Percentiles rank a stretch among this genome's conserved stretches.
These are phyloP conservation scores for Syngnathus scovelli DNA, from an alignment of 2,113 vertebrate species.

Conservation along the genomic window DNA sequence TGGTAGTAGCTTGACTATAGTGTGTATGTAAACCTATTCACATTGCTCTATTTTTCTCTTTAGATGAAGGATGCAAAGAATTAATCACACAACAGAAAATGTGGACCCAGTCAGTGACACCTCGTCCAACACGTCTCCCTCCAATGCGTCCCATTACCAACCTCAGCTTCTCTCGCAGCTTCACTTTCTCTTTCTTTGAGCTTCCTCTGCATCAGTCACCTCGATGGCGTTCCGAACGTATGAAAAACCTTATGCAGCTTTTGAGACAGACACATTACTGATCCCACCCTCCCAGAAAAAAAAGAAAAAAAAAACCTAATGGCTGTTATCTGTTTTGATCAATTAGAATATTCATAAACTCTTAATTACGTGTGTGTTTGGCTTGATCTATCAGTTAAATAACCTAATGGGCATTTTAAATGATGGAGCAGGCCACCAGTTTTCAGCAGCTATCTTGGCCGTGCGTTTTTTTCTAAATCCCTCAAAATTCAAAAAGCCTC, in stretches of 20 bases:
- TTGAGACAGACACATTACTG: constrained; percentile 66
- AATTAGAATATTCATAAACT: no score
- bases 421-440: no score
- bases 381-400: no score
- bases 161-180: constrained; percentile 75
- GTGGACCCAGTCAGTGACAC: constrained; percentile 29
- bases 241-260: constrained; percentile 59
- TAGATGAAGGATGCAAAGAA: constrained; percentile 31
- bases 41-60: constrained; percentile 3
- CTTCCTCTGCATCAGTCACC: constrained; percentile 70
- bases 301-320: no score
- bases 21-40: not conserved
- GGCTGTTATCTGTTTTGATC: no score
- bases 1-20: not conserved
- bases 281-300: constrained; percentile 2
- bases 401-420: no score
- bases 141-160: constrained; percentile 67
- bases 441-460: no score
- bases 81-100: constrained; percentile 23
- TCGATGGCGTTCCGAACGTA: constrained; percentile 54
- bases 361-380: no score
- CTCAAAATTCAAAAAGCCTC: no score
- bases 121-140: constrained; percentile 58
- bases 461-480: no score
- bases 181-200: constrained; percentile 80